These are phyloP conservation scores for Sebastes iracundus DNA, from an alignment of 2,797 vertebrate species.

Conservation along the genomic window DNA sequence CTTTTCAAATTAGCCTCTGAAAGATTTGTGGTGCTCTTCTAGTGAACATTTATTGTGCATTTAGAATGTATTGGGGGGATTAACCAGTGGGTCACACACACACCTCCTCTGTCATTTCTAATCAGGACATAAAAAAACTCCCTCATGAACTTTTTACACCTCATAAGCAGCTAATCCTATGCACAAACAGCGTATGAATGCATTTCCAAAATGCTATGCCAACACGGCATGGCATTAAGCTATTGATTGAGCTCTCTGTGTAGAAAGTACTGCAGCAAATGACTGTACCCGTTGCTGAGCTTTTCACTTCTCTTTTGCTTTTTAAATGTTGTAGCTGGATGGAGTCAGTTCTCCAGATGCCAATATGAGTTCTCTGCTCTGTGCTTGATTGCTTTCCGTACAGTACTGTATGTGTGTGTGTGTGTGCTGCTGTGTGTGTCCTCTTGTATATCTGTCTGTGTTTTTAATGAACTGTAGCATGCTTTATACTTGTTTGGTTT, in stretches of 20 bases:
- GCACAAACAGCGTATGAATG: constrained; percentile 51
- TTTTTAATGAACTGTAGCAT: constrained; percentile 52
- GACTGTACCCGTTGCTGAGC: constrained; percentile 51
- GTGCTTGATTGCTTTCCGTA: constrained; percentile 59
- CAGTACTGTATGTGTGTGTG: constrained; percentile 22
- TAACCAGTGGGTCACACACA: constrained; percentile 43
- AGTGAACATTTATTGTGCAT: constrained; percentile 26
- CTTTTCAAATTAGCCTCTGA: constrained; percentile 52
- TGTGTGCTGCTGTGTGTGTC: constrained; percentile 11
- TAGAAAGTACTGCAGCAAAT: constrained; percentile 41
- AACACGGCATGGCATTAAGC: constrained; percentile 55
- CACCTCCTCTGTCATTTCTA: constrained; percentile 39
- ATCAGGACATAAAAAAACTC: constrained; percentile 51
- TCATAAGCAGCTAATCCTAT: constrained; percentile 80
- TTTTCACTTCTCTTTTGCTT: constrained; percentile 63
- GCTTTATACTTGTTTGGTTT: constrained; percentile 38
- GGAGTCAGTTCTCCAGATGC: constrained; percentile 24
- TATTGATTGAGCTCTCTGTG: constrained; percentile 44
- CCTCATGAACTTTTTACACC: constrained; percentile 69
- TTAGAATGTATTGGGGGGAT: constrained; percentile 18
- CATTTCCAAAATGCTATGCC: constrained; percentile 57
- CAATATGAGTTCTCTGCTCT: constrained; percentile 45
- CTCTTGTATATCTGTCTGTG: constrained; percentile 39
- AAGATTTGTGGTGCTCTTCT: constrained; percentile 20
- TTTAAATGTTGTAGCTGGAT: constrained; percentile 48